These are phyloP conservation scores for Gadopsis marmoratus DNA, from an alignment of 2,797 vertebrate genomes.

Conservation along the genomic window DNA sequence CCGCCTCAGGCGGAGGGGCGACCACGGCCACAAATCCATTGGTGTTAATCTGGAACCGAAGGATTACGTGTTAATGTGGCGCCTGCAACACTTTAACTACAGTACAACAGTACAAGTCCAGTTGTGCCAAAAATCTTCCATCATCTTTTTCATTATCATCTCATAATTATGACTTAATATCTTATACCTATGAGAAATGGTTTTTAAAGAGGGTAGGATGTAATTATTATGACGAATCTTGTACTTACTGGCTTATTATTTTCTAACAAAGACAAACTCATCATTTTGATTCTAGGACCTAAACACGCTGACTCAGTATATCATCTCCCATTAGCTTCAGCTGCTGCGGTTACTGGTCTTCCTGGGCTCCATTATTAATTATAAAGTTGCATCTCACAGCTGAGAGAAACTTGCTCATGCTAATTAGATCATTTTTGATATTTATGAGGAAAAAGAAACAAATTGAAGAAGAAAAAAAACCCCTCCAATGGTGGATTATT, in stretches of 20 bases:
- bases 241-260: too few species aligned
- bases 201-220: too few species aligned
- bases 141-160: not conserved
- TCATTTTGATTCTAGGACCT: too few species aligned
- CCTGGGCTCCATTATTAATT: not conserved
- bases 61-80: not conserved
- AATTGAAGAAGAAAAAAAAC: not conserved
- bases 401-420: not conserved
- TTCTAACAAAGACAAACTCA: too few species aligned
- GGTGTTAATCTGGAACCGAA: slow-evolving; percentile 84
- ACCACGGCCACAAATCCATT: slow-evolving; percentile 90
- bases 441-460: not conserved
- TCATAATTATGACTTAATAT: not conserved
- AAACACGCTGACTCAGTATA: not conserved
- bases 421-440: not conserved
- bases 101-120: not conserved
- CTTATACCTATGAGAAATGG: not conserved
- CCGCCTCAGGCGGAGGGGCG: slow-evolving; percentile 78
- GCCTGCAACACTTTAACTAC: not conserved
- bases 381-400: too few species aligned
- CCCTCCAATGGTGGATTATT: too few species aligned
- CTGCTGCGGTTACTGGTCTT: not conserved
- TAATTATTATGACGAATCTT: too few species aligned
- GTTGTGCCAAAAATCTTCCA: not conserved
- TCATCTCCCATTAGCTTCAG: not conserved